Evolutionary conservation across 2,113 vertebrate species (phyloP).

Genomic region (Pavo muticus): DNA sequence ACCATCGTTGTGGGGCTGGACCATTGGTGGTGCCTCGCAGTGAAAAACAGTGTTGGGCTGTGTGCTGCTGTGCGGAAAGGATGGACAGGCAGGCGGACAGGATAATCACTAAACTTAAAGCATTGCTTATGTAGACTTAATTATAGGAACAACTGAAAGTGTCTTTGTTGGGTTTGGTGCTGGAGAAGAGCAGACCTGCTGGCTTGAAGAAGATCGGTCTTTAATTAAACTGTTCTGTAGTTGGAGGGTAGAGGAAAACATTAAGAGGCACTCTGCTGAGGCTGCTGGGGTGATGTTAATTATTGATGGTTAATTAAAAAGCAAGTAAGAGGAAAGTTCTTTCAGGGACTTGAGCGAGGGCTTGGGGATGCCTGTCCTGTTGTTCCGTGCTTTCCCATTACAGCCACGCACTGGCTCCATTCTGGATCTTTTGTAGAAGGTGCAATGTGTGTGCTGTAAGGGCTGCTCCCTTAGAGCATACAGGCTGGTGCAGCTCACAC

Average conservation of each 20-base stretch:
- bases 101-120: neutral
- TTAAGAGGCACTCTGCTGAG: neutral
- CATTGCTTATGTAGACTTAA: no score
- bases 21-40: neutral
- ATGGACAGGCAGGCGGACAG: neutral
- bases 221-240: fast-evolving
- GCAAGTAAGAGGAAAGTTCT: neutral
- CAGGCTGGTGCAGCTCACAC: fast-evolving
- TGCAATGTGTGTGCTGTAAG: fast-evolving
- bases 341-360: fast-evolving
- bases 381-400: neutral
- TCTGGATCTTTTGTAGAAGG: fast-evolving
- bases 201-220: fast-evolving
- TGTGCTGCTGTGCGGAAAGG: no score
- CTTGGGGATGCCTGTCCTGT: no score
- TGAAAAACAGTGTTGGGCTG: neutral
- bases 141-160: neutral
- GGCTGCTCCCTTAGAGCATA: neutral
- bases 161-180: neutral
- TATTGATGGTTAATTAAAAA: neutral
- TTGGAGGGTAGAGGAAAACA: fast-evolving
- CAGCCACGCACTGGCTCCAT: fast-evolving
- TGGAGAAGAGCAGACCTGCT: fast-evolving
- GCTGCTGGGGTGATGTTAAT: neutral
- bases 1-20: neutral